These are phyloP conservation scores for Lates japonicus DNA, from an alignment of 2,797 vertebrate species.

Conservation along the genomic window DNA sequence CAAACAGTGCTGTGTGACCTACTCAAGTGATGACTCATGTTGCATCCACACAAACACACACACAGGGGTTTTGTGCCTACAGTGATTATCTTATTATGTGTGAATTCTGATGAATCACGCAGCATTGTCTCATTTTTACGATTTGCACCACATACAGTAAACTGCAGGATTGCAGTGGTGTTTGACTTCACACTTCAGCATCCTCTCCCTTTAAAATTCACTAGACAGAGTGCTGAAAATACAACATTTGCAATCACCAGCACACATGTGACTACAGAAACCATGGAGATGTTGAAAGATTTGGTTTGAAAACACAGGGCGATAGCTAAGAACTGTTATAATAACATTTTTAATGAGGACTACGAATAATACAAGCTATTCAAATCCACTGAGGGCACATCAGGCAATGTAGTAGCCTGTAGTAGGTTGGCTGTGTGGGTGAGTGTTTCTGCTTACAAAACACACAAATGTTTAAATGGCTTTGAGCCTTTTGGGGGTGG, in stretches of 20 bases:
- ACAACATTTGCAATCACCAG: neutral
- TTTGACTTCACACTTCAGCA: neutral
- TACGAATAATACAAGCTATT: neutral
- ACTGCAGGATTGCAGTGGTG: neutral
- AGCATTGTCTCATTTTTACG: neutral
- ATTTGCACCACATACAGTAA: conserved; percentile 22
- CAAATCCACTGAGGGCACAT: neutral
- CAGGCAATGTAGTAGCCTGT: neutral
- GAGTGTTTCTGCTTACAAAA: neutral
- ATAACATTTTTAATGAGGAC: neutral
- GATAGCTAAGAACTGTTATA: neutral
- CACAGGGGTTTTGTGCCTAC: conserved; percentile 27
- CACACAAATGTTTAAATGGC: neutral
- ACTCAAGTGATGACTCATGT: conserved; percentile 50
- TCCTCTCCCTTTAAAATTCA: neutral
- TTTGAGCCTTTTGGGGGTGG: neutral
- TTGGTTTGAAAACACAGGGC: neutral
- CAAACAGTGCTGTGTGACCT: conserved; percentile 22
- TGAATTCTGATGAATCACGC: conserved; percentile 44
- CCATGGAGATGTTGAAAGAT: neutral
- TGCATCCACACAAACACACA: conserved; percentile 20
- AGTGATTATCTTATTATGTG: conserved; percentile 46
- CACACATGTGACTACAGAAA: neutral
- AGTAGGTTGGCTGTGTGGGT: neutral
- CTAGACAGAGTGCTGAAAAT: neutral